phyloP scores from a whole-genome alignment of 2,113 vertebrate genomes.

The Elaphurus davidianus region DNA sequence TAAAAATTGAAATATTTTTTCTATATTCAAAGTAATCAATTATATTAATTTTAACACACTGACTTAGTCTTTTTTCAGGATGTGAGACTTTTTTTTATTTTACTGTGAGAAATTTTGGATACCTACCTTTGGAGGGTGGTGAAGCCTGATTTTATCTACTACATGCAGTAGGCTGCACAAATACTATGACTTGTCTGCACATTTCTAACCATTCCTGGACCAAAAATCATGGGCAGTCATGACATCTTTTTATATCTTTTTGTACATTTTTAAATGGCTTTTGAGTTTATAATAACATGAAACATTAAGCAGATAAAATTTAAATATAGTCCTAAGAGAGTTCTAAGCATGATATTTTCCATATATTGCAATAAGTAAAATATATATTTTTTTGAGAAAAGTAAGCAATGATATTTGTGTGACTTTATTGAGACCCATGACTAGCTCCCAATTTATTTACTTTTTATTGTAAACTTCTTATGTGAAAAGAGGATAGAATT shows the following conservation, averaged over 20 bases:
- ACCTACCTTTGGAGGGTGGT: neutral
- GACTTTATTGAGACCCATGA: neutral
- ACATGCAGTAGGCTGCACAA: neutral
- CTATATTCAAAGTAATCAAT: neutral
- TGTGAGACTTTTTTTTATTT: neutral
- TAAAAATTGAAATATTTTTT: neutral
- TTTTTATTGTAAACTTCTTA: neutral
- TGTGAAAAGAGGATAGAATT: neutral
- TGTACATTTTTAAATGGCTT: neutral
- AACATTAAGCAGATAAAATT: neutral
- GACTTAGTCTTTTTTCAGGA: neutral
- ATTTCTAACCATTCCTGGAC: neutral
- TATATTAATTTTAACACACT: neutral
- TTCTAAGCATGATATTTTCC: neutral
- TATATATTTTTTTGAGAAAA: neutral
- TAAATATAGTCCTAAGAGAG: neutral
- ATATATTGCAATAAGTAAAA: neutral
- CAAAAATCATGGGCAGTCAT: neutral
- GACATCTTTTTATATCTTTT: neutral
- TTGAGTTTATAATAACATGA: neutral
- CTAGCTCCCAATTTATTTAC: neutral
- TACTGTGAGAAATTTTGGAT: neutral
- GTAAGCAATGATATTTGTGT: neutral
- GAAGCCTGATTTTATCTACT: neutral
- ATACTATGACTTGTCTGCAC: rapidly evolving